Conservation (phyloP, 2,797 vertebrate species). For the Natrix natrix region DNA sequence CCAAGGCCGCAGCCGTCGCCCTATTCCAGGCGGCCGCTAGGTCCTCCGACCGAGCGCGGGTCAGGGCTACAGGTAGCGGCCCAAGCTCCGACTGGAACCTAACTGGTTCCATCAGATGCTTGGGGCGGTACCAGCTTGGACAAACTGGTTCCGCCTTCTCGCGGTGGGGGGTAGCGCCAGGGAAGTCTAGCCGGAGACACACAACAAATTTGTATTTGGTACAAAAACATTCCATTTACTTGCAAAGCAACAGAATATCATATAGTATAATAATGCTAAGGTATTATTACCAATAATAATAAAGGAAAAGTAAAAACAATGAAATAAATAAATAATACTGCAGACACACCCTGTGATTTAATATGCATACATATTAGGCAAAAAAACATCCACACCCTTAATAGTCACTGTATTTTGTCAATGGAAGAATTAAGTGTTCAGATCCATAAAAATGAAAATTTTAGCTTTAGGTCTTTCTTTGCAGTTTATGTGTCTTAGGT, state of each 20-base stretch:
- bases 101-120: no score
- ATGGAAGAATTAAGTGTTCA: background rate
- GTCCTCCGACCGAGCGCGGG: no score
- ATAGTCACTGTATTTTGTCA: background rate
- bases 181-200: no score
- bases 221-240: background rate
- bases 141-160: no score
- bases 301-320: background rate
- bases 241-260: background rate
- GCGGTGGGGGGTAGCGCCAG: no score
- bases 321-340: background rate
- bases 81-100: no score
- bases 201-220: background rate
- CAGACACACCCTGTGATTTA: background rate
- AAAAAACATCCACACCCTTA: background rate
- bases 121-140: no score
- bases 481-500: background rate
- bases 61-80: no score
- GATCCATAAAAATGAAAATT: background rate
- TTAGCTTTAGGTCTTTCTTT: background rate
- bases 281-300: background rate
- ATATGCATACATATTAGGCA: background rate
- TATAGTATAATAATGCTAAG: background rate
- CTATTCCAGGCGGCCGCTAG: no score
- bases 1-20: no score